These are phyloP conservation scores for Danio kyathit DNA, from an alignment of 2,797 vertebrate genomes.

Conservation along the genomic window DNA sequence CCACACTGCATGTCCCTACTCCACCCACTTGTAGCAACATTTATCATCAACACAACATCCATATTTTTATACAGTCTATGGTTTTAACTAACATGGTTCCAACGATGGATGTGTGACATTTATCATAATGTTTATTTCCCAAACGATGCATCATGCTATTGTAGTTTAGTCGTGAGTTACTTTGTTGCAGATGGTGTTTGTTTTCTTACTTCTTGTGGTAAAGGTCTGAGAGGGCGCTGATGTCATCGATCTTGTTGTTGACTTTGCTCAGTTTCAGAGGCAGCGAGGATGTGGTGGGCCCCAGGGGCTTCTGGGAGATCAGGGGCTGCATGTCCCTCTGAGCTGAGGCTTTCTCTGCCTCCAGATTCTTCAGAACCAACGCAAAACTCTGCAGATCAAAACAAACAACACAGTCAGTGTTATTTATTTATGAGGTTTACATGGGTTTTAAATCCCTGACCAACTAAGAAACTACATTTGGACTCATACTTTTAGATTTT, in stretches of 20 bases:
- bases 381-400: slow-evolving; percentile 75
- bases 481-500: not conserved
- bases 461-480: not conserved
- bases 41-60: no score
- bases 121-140: no score
- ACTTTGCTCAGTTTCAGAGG: slow-evolving; percentile 79
- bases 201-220: slow-evolving; percentile 86
- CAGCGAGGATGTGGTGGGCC: slow-evolving; percentile 79
- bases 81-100: no score
- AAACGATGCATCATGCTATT: no score
- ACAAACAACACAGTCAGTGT: not conserved
- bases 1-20: no score
- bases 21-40: no score
- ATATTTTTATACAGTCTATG: no score
- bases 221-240: slow-evolving; percentile 81
- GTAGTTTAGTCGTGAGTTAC: no score
- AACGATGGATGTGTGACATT: no score
- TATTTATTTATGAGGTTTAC: not conserved
- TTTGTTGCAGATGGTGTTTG: no score
- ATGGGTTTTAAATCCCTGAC: not conserved
- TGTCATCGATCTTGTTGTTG: slow-evolving; percentile 84
- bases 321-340: slow-evolving; percentile 85
- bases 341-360: slow-evolving; percentile 80
- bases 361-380: slow-evolving; percentile 79
- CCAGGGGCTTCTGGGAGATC: slow-evolving; percentile 79